These are phyloP conservation scores for Datnioides undecimradiatus DNA, from an alignment of 2,113 vertebrate genomes.

Conservation along the genomic window DNA sequence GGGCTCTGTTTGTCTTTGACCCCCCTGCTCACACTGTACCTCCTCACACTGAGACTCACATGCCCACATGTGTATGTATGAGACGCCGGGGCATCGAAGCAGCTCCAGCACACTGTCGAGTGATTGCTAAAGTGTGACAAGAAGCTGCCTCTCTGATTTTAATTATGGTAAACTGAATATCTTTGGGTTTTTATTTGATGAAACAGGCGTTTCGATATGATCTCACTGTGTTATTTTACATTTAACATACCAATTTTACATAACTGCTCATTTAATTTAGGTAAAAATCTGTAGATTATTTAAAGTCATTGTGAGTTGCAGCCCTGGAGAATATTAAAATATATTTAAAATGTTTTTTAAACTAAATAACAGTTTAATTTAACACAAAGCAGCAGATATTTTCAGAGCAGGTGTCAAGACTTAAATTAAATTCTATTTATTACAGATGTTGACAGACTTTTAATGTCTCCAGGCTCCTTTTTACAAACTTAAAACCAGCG, in stretches of 20 bases:
- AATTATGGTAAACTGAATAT: not conserved
- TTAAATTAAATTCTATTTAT: too few relatives aligned
- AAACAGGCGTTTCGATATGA: too few relatives aligned
- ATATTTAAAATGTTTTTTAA: not conserved
- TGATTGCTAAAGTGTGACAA: too few relatives aligned
- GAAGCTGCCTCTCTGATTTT: not conserved
- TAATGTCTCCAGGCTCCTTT: too few relatives aligned
- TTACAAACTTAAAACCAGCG: too few relatives aligned
- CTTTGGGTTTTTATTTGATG: too few relatives aligned
- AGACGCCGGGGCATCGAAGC: not conserved
- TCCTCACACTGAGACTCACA: conserved; percentile 16
- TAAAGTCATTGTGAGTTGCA: not conserved
- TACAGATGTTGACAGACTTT: too few relatives aligned
- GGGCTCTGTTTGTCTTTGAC: conserved; percentile 68
- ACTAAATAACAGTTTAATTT: too few relatives aligned
- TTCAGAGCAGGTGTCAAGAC: too few relatives aligned
- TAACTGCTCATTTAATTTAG: not conserved
- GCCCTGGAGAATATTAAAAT: not conserved
- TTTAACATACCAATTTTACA: not conserved
- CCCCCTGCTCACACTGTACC: conserved; percentile 35
- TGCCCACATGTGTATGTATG: not conserved
- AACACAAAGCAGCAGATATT: too few relatives aligned
- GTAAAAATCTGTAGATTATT: not conserved
- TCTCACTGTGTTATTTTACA: not conserved
- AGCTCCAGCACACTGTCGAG: not conserved